phyloP scores from a whole-genome alignment of 2,888 invertebrate species.

The Ophion obscuratus region DNA sequence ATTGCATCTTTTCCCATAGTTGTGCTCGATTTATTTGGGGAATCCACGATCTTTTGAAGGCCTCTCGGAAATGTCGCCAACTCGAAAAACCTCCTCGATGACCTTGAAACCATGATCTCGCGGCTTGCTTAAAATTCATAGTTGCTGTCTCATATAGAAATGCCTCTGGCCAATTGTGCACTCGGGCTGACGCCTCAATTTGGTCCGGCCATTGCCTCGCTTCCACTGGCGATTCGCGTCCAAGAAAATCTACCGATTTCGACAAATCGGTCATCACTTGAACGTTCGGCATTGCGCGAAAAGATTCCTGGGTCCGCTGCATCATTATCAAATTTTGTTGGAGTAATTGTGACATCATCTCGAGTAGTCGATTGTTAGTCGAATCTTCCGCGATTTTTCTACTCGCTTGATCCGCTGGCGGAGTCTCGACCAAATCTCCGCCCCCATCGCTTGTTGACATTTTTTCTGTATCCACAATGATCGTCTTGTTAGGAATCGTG shows the following conservation, averaged over 20 bases:
- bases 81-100: constrained; percentile 39
- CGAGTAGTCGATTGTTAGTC: background rate
- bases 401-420: too few species aligned
- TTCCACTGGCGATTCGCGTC: constrained; percentile 52
- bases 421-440: too few species aligned
- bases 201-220: constrained; percentile 61
- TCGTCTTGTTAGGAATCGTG: too few species aligned
- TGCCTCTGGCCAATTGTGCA: constrained; percentile 60
- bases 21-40: constrained; percentile 49
- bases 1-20: constrained; percentile 61
- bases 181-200: constrained; percentile 55
- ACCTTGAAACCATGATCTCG: constrained; percentile 47
- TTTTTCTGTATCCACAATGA: too few species aligned
- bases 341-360: constrained; percentile 40
- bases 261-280: constrained; percentile 66
- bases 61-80: constrained; percentile 42
- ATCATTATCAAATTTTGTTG: constrained; percentile 37
- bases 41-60: constrained; percentile 53
- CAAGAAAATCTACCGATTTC: constrained; percentile 61
- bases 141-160: constrained; percentile 58
- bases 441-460: too few species aligned
- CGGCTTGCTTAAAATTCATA: constrained; percentile 53
- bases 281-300: constrained; percentile 29
- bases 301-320: constrained; percentile 3
- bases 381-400: too few species aligned